Base-by-base conservation (phyloP, 2,888 invertebrate genomes). In the Drosophila limbata region DNA sequence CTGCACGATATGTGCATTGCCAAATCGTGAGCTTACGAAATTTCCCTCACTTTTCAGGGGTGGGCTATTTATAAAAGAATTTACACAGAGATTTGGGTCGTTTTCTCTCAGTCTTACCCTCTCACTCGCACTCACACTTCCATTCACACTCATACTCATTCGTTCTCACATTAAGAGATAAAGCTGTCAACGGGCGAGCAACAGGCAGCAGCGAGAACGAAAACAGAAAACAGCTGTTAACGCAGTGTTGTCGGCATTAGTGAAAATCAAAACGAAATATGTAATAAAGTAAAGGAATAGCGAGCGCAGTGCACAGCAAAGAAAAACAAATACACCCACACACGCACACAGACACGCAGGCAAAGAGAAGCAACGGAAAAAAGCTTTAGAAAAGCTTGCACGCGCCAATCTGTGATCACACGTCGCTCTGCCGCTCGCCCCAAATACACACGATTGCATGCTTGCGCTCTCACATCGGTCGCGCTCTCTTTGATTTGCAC, bases 161-260 rank as follows among this genome's bases (percentile, higher is more conserved):
- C 11, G 17, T 37, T 15, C 15, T 13, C 50, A n/a, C n/a, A 13
- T 45, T 50, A 25, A 35, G 55, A 67, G 67, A 35, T 47, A 25
- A 39, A 56, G 59, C 62, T 71, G 72, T 71, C 68, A 68, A 57
- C 57, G 42, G 55, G 47, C 33, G 17, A 66, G 66, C 81, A 72
- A 72, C 77, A 77, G 81, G 77, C 73, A 62, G 39, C 15, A 33
- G 39, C 15, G 28, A 66, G 47, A 73, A 81, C 66, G 56, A 77
- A 70, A 89, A 81, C 90, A 79, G 73, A 79, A 80, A 85, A 80
- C 85, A 85, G 85, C 90, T 89, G 85, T 83, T 88, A 50, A 31
- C 40, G 52, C 52, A 69, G 39, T n/a, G 47, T 9, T 48, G 31
- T 48, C 31, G 13, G 31, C 56, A 71, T 61, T 56, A 65, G 25